Conservation (phyloP, 2,113 vertebrate genomes). For the Phrynosoma blainvillii region DNA sequence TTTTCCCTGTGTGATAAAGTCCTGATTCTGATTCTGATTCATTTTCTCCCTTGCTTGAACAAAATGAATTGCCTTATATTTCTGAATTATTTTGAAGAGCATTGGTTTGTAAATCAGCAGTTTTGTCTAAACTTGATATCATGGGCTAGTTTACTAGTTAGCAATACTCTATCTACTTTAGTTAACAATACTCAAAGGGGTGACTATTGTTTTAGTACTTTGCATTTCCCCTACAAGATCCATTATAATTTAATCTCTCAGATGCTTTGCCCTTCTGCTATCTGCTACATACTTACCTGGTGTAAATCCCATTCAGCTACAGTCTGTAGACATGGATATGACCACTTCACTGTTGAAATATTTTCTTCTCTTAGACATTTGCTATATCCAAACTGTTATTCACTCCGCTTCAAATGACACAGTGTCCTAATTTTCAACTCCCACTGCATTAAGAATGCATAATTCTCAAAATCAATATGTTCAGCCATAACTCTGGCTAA, state of each 20-base stretch:
- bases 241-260: background rate
- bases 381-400: slow-evolving; percentile 13
- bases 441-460: slow-evolving; percentile 34
- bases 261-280: background rate
- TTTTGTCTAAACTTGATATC: background rate
- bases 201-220: background rate
- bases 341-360: no score
- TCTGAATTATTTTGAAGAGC: background rate
- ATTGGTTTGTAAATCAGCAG: background rate
- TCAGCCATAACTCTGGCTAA: slow-evolving; percentile 8
- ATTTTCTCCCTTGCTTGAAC: background rate
- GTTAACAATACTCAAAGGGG: background rate
- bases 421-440: slow-evolving; percentile 22
- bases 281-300: background rate
- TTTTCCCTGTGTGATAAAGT: no score
- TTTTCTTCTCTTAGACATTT: background rate
- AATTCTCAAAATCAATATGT: slow-evolving; percentile 32
- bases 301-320: background rate
- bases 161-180: no score
- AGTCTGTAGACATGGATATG: background rate
- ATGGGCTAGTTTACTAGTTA: background rate
- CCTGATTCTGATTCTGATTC: background rate
- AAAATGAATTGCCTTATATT: background rate
- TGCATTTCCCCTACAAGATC: background rate
- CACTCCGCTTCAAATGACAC: slow-evolving; percentile 19